Base-by-base conservation (phyloP, 2,888 invertebrate genomes). In the Drosophila stalkeri region DNA sequence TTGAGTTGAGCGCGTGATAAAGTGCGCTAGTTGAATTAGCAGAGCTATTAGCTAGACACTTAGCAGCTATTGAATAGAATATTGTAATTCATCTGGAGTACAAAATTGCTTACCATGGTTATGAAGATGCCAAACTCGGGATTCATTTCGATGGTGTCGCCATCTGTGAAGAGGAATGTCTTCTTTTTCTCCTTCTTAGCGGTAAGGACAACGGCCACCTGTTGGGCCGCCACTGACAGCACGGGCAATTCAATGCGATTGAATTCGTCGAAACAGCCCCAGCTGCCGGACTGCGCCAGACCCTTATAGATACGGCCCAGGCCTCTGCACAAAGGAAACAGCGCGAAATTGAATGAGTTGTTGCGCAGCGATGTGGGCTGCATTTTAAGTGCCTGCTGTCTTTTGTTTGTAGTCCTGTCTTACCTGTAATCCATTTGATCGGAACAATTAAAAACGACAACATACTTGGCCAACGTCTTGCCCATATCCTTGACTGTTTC, bases 401-500 rank as follows among this genome's bases (percentile, higher is more conserved):
- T 33, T 27, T 51, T 20, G 54, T 35, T 27, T 31, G 41, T 46
- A 37, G 39, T 16, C 23, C n/a, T n/a, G 23, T 18, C 75, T 52
- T 66, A 95, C 95, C 95, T 94, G 93, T 98, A 99, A 93, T 99
- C 99, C 99, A 99, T 99, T 94, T 99, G 99, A 94, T 99, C 99
- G 1, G 98, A 99, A 92, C 99, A 99, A 93, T 99, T 99, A 94
- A 99, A 99, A 46, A 99, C 98, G 14, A 97, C 97, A 20, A 99
- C 98, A 92, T 98, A 99, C 94, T 99, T 99, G 44, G 98, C 99
- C 47, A 99, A 94, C 23, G 99, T 98, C 93, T 99, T 98, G 46
- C 98, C 99, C 99, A 99, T 99, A 92, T 99, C 99, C 93, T 99
- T 99, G 1, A 98, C 98, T 0, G 99, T 98, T 94, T 99, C 99